Percentiles rank a stretch among this genome's conserved stretches.
These are phyloP conservation scores for Xerus rutilus DNA, from an alignment of 2,797 vertebrate genomes.

Conservation along the genomic window DNA sequence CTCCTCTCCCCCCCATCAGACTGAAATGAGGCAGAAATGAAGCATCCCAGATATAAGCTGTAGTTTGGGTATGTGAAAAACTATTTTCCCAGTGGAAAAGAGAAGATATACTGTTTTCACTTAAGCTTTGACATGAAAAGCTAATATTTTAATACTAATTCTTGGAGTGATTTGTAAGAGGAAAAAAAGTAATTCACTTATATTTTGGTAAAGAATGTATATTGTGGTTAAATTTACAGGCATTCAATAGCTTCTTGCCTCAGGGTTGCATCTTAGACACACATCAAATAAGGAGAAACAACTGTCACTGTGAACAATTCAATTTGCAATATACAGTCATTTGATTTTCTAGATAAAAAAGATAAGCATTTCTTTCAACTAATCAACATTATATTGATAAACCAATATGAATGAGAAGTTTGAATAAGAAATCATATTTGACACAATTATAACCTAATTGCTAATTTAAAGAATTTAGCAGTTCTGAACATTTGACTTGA, in stretches of 20 bases:
- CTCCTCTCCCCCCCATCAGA: neutral
- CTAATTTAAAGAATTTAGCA: conserved; percentile 57
- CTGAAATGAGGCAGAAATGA: conserved; percentile 44
- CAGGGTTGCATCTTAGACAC: neutral
- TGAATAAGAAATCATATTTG: conserved; percentile 47
- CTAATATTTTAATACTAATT: conserved; percentile 53
- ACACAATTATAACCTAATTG: conserved; percentile 64
- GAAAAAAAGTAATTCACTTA: neutral
- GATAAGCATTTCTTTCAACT: conserved; percentile 71
- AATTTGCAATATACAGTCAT: conserved; percentile 19
- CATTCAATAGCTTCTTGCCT: conserved; percentile 14
- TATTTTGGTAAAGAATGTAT: conserved; percentile 38
- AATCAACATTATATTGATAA: conserved; percentile 47
- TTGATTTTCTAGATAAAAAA: conserved; percentile 60
- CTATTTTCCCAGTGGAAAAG: neutral
- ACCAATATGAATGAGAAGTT: conserved; percentile 38
- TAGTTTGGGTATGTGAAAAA: conserved; percentile 30
- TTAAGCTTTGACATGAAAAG: conserved; percentile 39
- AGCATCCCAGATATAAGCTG: conserved; percentile 53
- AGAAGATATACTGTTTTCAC: conserved; percentile 16
- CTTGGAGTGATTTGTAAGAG: conserved; percentile 13
- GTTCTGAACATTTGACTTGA: conserved; percentile 69
- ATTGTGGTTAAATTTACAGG: conserved; percentile 49
- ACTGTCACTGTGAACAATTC: conserved; percentile 48
- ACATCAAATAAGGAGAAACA: conserved; percentile 58